A percentile compares a stretch with the other conserved stretches of the same genome.
Conservation (phyloP, 2,113 vertebrate species). For the Gyps fulvus region DNA sequence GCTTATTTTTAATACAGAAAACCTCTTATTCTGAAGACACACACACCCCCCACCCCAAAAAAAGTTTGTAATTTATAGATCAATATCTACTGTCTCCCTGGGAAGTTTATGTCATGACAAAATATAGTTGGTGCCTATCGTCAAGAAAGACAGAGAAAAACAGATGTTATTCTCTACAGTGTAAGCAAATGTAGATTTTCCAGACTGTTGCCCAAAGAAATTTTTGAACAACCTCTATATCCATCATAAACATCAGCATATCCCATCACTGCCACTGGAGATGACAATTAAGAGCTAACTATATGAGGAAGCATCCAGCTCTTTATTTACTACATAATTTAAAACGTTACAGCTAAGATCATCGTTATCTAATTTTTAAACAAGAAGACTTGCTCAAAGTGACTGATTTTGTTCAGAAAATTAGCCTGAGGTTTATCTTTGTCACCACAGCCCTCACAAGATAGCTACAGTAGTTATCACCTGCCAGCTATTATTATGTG, state of each 20-base stretch:
- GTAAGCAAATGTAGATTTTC: slow-evolving; percentile 49
- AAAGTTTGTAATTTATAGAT: neutral
- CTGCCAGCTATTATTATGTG: slow-evolving; percentile 22
- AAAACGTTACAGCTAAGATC: slow-evolving; percentile 14
- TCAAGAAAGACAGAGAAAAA: slow-evolving; percentile 10
- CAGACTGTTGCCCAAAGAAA: slow-evolving; percentile 32
- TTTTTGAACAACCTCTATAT: slow-evolving; percentile 37
- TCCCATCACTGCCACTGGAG: neutral
- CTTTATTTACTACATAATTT: slow-evolving; percentile 43
- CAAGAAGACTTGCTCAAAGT: neutral
- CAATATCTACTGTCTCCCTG: neutral
- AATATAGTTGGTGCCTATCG: slow-evolving; percentile 1
- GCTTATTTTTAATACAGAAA: neutral
- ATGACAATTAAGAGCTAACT: slow-evolving; percentile 47
- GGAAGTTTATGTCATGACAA: slow-evolving; percentile 3
- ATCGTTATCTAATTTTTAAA: slow-evolving; percentile 28
- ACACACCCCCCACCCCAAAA: fast-evolving
- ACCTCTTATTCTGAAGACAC: neutral
- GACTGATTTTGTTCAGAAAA: slow-evolving; percentile 9
- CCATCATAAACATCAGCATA: slow-evolving; percentile 5
- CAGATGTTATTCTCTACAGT: slow-evolving; percentile 12
- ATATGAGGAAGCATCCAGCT: slow-evolving; percentile 8
- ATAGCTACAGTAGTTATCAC: neutral
- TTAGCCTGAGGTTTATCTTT: slow-evolving; percentile 18
- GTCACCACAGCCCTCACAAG: neutral